Conservation (phyloP, 2,888 invertebrate species). For the Pherbina coryleti region DNA sequence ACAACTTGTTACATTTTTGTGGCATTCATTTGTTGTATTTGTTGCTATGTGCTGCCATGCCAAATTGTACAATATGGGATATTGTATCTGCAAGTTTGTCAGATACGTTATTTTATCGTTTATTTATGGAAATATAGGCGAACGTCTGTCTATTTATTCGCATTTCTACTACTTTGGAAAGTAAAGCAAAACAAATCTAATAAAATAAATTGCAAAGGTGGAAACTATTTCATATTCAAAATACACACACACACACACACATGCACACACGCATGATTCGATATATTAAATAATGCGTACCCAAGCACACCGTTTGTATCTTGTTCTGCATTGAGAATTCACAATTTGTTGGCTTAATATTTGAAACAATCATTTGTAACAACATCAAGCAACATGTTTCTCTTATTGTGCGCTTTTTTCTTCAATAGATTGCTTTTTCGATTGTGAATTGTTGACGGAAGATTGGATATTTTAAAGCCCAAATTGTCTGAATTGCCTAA, state of each 20-base stretch:
- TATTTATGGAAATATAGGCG: slow-evolving; percentile 1
- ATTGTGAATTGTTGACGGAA: background rate
- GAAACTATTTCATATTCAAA: slow-evolving; percentile 42
- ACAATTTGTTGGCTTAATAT: no score
- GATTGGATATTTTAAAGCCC: background rate
- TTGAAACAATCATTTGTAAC: no score
- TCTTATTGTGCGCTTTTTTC: background rate
- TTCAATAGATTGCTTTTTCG: background rate
- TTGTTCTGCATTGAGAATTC: no score
- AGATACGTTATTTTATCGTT: slow-evolving; percentile 52
- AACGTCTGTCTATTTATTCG: no score
- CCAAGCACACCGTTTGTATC: no score
- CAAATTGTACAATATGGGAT: no score
- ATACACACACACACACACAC: slow-evolving; percentile 25
- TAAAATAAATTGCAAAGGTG: slow-evolving; percentile 37
- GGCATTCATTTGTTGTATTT: slow-evolving; percentile 8
- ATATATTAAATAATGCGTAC: no score
- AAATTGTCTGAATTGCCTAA: background rate
- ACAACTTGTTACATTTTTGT: slow-evolving; percentile 53
- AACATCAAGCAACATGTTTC: no score
- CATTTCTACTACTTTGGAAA: background rate
- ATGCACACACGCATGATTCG: background rate
- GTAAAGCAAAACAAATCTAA: background rate
- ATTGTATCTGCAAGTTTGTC: slow-evolving; percentile 33
- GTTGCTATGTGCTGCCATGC: no score